Conservation (phyloP, 2,113 vertebrate species). For the Martes martes region DNA sequence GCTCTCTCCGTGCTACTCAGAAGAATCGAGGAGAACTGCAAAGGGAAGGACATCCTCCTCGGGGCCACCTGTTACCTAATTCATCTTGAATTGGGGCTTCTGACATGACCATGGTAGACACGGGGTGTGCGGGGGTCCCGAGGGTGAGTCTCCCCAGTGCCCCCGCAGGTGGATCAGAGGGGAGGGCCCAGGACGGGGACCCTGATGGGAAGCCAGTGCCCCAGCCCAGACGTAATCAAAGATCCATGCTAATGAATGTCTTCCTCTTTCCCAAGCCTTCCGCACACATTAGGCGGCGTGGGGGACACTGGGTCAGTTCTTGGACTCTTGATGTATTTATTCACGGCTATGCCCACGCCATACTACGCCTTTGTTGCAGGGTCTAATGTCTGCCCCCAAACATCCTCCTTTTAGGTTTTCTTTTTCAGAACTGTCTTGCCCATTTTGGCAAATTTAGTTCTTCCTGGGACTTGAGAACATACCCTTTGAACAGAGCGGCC, state of each 20-base stretch:
- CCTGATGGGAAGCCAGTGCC: not conserved
- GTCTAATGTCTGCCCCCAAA: not conserved
- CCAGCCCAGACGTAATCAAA: not conserved
- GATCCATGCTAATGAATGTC: not conserved
- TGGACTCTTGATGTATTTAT: not conserved
- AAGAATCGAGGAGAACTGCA: not conserved
- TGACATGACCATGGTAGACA: not conserved
- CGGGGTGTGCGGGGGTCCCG: fast-evolving
- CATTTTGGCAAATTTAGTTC: not conserved
- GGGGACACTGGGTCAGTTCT: not conserved
- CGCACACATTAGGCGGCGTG: not conserved
- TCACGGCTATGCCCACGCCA: not conserved
- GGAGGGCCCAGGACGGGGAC: not conserved
- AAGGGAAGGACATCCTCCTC: not conserved
- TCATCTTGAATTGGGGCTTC: not conserved
- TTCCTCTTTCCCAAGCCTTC: not conserved
- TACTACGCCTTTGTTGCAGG: not conserved
- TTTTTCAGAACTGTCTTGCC: not conserved
- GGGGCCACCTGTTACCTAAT: not conserved
- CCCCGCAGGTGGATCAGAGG: not conserved
- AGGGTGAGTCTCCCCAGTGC: not conserved
- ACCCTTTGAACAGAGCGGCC: not conserved
- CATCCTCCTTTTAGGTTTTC: not conserved
- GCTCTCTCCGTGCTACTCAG: not conserved
- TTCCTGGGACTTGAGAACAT: not conserved